Evolutionary conservation across 2,113 vertebrate genomes (phyloP).

Genomic region (Eulemur macaco): DNA sequence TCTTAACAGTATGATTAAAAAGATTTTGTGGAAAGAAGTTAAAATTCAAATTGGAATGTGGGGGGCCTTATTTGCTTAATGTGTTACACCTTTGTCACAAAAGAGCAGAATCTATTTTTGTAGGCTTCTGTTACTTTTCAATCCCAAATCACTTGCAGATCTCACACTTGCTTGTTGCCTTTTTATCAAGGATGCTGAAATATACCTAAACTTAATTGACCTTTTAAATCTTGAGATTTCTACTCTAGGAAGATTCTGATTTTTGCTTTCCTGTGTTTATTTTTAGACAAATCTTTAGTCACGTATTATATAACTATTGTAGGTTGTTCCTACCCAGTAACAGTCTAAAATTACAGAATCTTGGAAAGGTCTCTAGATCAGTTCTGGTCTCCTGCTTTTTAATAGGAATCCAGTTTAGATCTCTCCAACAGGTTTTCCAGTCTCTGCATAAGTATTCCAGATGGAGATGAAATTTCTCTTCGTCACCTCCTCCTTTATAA

Average conservation of each 20-base stretch:
- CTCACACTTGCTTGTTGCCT: not conserved
- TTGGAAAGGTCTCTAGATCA: not conserved
- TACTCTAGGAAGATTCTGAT: not conserved
- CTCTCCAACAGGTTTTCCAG: not conserved
- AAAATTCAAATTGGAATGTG: not conserved
- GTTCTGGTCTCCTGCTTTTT: not conserved
- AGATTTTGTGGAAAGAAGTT: not conserved
- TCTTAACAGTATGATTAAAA: not conserved
- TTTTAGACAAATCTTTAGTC: not conserved
- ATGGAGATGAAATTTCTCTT: not conserved
- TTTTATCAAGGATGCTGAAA: not conserved
- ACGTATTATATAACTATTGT: not conserved
- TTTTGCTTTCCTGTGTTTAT: not conserved
- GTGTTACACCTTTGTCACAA: not conserved
- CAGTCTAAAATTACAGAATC: not conserved
- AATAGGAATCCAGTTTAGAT: not conserved
- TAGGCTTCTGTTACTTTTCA: not conserved
- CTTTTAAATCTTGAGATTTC: constrained; percentile 23
- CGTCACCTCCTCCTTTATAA: not conserved
- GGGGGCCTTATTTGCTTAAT: not conserved
- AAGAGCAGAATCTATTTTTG: not conserved
- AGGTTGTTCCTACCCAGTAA: not conserved
- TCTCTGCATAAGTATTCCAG: not conserved
- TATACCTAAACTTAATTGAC: not conserved
- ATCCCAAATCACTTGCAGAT: not conserved